Evolutionary conservation across 2,113 vertebrate genomes (phyloP).

Genomic region (Paramisgurnus dabryanus): DNA sequence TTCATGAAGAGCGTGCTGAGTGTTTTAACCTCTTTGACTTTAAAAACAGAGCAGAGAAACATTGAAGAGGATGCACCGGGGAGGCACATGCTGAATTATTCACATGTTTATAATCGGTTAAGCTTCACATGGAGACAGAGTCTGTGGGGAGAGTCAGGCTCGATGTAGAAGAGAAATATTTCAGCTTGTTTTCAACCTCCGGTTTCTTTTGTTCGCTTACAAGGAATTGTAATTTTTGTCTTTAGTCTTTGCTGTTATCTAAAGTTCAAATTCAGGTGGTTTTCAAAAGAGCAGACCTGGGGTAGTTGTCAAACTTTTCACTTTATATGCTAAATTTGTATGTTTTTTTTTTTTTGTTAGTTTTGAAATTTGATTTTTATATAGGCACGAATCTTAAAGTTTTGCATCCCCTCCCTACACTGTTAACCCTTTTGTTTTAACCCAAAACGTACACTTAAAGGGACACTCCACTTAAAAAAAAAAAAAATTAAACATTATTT

Average conservation of each 20-base stretch:
- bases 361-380: no score
- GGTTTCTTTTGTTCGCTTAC: neutral
- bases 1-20: slow-evolving; percentile 40
- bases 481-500: no score
- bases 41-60: neutral
- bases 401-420: no score
- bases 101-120: slow-evolving; percentile 71
- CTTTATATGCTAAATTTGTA: no score
- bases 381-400: no score
- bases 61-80: slow-evolving; percentile 9
- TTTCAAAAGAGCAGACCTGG: slow-evolving; percentile 4
- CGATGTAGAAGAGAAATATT: slow-evolving; percentile 38
- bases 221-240: slow-evolving; percentile 1
- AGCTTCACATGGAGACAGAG: slow-evolving; percentile 66
- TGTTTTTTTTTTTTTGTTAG: no score
- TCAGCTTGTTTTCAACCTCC: neutral
- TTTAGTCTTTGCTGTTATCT: no score
- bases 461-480: no score
- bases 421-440: no score
- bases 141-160: slow-evolving; percentile 57
- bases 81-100: slow-evolving; percentile 67
- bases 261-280: no score
- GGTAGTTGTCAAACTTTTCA: no score
- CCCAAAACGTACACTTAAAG: no score
- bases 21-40: neutral